A percentile compares a stretch with the other conserved stretches of the same genome.
Evolutionary conservation across 1,140 invertebrate species (phyloP).

Genomic region (Brachionus calyciflorus): DNA sequence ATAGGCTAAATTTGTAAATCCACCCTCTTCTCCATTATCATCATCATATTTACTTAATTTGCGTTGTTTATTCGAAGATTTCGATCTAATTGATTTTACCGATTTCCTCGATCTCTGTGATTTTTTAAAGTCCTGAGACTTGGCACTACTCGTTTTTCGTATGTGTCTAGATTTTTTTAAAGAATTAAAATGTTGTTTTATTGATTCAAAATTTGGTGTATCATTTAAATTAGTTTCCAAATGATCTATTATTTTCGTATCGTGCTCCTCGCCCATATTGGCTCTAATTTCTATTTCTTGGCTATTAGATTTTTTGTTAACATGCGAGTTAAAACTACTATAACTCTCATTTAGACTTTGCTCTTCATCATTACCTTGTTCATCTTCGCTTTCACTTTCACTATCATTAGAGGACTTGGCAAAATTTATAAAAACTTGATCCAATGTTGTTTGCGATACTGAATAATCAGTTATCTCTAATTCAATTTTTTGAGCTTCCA

Average conservation of each 20-base stretch:
- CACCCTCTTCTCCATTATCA: conserved; percentile 17
- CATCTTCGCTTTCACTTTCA: conserved; percentile 9
- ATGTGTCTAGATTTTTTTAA: conserved; percentile 46
- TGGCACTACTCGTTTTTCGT: conserved; percentile 43
- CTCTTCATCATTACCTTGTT: background rate
- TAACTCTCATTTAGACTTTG: conserved; percentile 20
- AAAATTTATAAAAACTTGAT: conserved; percentile 63
- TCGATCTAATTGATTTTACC: background rate
- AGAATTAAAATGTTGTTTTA: conserved; percentile 44
- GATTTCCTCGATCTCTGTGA: conserved; percentile 25
- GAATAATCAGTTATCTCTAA: conserved; percentile 74
- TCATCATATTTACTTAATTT: conserved; percentile 17
- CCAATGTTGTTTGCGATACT: conserved; percentile 78
- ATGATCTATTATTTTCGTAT: background rate
- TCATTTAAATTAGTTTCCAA: background rate
- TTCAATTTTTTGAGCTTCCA: conserved; percentile 68
- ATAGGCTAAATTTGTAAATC: conserved; percentile 43
- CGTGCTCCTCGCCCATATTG: background rate
- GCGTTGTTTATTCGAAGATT: conserved; percentile 8
- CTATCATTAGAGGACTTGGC: conserved; percentile 2
- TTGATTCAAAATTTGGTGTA: conserved; percentile 32
- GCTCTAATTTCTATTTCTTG: background rate
- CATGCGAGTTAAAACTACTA: background rate
- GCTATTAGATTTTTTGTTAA: background rate
- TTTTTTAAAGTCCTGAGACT: conserved; percentile 32